Evolutionary conservation across 2,888 invertebrate genomes (phyloP), one percentile per base, ranked within the genome.

Genomic region (Pachycephus smyrnensis): DNA sequence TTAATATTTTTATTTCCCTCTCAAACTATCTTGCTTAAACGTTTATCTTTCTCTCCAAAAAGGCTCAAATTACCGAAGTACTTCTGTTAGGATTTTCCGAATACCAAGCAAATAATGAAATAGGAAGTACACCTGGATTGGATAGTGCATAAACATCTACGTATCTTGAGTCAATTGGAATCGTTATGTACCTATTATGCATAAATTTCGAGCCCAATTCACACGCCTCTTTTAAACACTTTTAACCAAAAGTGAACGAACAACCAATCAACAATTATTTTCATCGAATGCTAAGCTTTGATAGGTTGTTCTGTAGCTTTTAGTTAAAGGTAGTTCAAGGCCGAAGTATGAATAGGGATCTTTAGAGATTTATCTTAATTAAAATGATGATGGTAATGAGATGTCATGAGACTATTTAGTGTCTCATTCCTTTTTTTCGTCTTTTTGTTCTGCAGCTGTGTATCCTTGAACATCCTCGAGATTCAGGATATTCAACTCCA

Each of bases 401-500:
- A 9, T 55, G 23, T 9, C 9, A 55, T 55, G 55, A 40, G 55
- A 23, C 23, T 23, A 55, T 55, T 9, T 55, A 9, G 35, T 3
- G 23, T 23, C 55, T 55, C 23, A 55, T 15, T 55, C 9, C 6
- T 55, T 55, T 55, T 55, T 55, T 55, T 23, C 55, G 9, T 55
- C 55, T 6, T 55, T 55, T 23, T 55, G 23, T 55, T 55, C 55
- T 55, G 9, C 55, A 55, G 55, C 2, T 23, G 23, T 55, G 23
- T 55, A 55, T 9, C 55, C 55, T 23, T 55, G 55, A 55, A 55
- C 55, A 68, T 95, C 95, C 1, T 92, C 93, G 78, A 96, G 92
- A 91, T 97, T 96, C 84, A 94, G 89, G 86, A 97, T 95, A 89
- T 95, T 94, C 81, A 96, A 94, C 92, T 96, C 95, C 85, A 95